A percentile compares a stretch with the other conserved stretches of the same genome.
phyloP scores from a whole-genome alignment of 2,888 invertebrate genomes.

The Dascillus cervinus region DNA sequence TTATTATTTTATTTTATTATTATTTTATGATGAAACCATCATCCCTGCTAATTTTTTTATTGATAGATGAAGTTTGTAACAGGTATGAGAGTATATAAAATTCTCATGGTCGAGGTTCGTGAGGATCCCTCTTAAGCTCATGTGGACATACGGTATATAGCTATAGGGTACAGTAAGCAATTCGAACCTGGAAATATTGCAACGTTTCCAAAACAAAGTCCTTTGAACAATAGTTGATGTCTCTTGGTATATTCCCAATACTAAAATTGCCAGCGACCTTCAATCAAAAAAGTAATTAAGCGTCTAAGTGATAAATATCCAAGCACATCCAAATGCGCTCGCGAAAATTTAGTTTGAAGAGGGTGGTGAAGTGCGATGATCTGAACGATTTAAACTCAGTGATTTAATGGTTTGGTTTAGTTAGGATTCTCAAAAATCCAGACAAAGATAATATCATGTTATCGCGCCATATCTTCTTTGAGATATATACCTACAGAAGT shows the following conservation, averaged over 20 bases:
- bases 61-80: no score
- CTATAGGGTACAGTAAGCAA: conserved; percentile 1
- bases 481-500: no score
- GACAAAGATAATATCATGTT: no score
- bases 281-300: conserved; percentile 1
- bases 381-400: conserved; percentile 1
- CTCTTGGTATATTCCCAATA: conserved; percentile 1
- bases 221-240: conserved; percentile 1
- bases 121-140: conserved; percentile 1
- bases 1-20: no score
- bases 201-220: conserved; percentile 1
- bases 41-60: no score
- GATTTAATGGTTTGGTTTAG: no score
- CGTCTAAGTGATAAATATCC: neutral
- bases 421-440: no score
- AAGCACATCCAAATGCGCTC: conserved; percentile 2
- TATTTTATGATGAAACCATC: no score
- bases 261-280: conserved; percentile 1
- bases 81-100: no score
- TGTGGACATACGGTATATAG: conserved; percentile 1
- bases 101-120: no score
- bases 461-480: no score
- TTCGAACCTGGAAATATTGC: conserved; percentile 1
- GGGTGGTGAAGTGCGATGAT: neutral
- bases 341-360: conserved; percentile 1